A percentile compares a stretch with the other conserved stretches of the same genome.
Evolutionary conservation across 1,140 invertebrate genomes (phyloP).

Genomic region (Brachionus angularis): DNA sequence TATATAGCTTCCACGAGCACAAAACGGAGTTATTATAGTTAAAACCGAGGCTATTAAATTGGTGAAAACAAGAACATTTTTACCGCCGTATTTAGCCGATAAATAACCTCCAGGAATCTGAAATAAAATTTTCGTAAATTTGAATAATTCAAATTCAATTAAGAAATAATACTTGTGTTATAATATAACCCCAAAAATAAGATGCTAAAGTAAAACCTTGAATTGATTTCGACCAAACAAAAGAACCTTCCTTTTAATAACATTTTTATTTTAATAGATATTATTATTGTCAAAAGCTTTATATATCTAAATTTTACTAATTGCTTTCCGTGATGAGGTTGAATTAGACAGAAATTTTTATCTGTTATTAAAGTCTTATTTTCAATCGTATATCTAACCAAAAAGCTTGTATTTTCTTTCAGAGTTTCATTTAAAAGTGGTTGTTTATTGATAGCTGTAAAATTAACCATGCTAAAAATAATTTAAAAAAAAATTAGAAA

Average conservation of each 20-base stretch:
- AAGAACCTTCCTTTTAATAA: conserved; percentile 51
- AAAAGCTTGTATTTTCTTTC: not conserved
- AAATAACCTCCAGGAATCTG: conserved; percentile 36
- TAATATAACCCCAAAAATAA: conserved; percentile 59
- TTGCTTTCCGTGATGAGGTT: not conserved
- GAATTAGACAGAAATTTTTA: not conserved
- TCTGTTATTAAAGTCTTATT: not conserved
- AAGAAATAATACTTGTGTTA: conserved; percentile 50
- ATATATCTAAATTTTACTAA: not conserved
- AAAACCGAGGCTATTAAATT: not conserved
- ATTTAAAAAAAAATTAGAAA: not conserved
- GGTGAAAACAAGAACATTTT: conserved; percentile 16
- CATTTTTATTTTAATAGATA: not conserved
- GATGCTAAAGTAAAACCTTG: conserved; percentile 55
- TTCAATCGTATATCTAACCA: not conserved
- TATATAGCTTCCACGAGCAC: not conserved
- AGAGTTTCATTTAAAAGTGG: not conserved
- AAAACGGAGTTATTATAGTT: conserved; percentile 6
- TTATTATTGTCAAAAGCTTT: no score
- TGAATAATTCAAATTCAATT: not conserved
- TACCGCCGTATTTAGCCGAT: conserved; percentile 16
- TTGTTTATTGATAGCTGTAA: conserved; percentile 1
- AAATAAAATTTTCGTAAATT: not conserved
- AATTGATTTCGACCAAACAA: conserved; percentile 53
- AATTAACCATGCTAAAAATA: conserved; percentile 24